Base-by-base conservation (phyloP, 2,797 vertebrate genomes). In the Octomys mimax region DNA sequence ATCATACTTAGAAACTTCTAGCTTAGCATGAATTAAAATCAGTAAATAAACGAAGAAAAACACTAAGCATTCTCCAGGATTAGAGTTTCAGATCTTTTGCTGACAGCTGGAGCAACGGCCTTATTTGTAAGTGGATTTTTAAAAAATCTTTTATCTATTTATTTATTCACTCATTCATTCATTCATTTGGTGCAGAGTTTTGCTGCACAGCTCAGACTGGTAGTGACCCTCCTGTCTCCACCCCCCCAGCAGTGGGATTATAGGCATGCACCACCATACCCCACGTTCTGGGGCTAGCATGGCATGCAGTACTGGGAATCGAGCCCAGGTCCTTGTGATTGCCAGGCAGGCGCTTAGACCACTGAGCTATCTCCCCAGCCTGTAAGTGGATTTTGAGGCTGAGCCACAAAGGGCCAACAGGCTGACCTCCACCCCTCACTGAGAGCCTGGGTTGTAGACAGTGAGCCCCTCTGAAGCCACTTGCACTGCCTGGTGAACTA, bases 21-120 rank as follows among this genome's bases (percentile, higher is more conserved):
- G 39, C n/a, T 94, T 87, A 85, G 87, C 33, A 89, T 62, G 73
- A 71, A 73, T 28, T 86, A 96, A 83, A 92, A 61, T 81, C 82
- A 84, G 46, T 54, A 96, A 68, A 61, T 13, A 54, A 54, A 78
- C 9, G 66, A 91, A 85, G 66, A 26, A 68, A 87, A 89, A 78
- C 14, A 78, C 10, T 87, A 85, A 77, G 54, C 26, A 73, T 78
- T 79, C 46, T 84, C 59, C n/a, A 87, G 70, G 59, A 87, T 85
- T 73, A 94, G 71, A 42, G 13, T 93, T 92, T 95, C 77, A 80
- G 59, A 91, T 61, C 26, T 39, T 92, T 79, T 75, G 92, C 28
- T 33, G 33, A 95, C 54, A 87, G 79, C 39, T 87, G 94, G 95
- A 93, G 54, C 77, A 79, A 82, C 46, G 26, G 26, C 36, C 21